Evolutionary conservation across 2,797 vertebrate species (phyloP).

Genomic region (Tadarida brasiliensis): DNA sequence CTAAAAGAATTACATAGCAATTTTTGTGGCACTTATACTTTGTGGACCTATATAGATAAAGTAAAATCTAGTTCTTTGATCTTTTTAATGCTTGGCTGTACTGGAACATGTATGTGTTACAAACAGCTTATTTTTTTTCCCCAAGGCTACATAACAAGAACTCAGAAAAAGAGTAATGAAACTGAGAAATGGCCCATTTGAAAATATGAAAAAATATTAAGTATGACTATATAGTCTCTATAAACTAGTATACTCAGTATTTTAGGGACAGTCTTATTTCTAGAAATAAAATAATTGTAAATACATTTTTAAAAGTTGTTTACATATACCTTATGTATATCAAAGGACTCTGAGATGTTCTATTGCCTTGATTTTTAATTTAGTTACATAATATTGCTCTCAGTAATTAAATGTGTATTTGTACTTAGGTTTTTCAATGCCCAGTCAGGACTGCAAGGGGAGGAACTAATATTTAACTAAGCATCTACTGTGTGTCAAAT

Average conservation of each 20-base stretch:
- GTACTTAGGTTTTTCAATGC: background rate
- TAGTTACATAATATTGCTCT: constrained; percentile 38
- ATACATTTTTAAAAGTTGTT: constrained; percentile 1
- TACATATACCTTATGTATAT: background rate
- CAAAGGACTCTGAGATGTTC: constrained; percentile 10
- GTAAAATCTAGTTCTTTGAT: constrained; percentile 18
- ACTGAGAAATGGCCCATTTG: constrained; percentile 24
- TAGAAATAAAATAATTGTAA: constrained; percentile 6
- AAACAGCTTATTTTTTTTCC: background rate
- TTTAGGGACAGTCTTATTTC: constrained; percentile 4
- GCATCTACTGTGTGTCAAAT: constrained; percentile 36
- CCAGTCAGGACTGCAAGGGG: background rate
- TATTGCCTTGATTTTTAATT: constrained; percentile 47
- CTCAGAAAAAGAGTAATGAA: constrained; percentile 46
- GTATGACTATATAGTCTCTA: background rate
- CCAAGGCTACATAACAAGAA: constrained; percentile 18
- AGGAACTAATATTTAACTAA: constrained; percentile 62
- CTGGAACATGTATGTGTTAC: background rate
- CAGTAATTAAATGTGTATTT: constrained; percentile 32
- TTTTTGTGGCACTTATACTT: constrained; percentile 37
- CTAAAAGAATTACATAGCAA: background rate
- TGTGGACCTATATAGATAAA: background rate
- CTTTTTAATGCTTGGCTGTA: constrained; percentile 50
- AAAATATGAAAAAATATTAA: constrained; percentile 45
- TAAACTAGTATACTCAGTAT: constrained; percentile 13